Base-by-base conservation (phyloP, 2,888 invertebrate species). In the Clepsis dumicolana region DNA sequence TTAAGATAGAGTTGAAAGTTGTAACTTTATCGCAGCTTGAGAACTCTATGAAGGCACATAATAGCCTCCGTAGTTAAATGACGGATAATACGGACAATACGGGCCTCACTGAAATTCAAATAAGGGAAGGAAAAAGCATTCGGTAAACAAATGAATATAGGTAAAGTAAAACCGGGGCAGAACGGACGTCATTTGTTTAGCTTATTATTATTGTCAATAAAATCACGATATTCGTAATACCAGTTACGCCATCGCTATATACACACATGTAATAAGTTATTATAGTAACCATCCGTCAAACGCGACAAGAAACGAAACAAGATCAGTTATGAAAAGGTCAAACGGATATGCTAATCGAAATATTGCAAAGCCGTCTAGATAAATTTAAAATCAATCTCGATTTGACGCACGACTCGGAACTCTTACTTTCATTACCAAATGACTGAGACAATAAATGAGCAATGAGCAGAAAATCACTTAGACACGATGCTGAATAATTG, bases 271-370 rank as follows among this genome's bases (percentile, higher is more conserved):
- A 52, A 27, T 18, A 18, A 44, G 44, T 44, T 38, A 3, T 12
- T 10, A 3, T 52, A 52, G 25, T 27, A 38, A 32, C 21, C 24
- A 25, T 41, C 8, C 32, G n/a, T 32, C 24, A 1, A n/a, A 16
- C n/a, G 8, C n/a, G 24, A 25, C 25, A 41, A 7, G 5, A 35
- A 18, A 35, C 24, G n/a, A 41, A 67, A 54, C 24, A 54, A 50
- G 50, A 57, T 27, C 56, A 18, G 18, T 21, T 50, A 52, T 16
- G 56, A 27, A 63, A 67, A 67, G 62, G 62, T 56, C 29, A 50
- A 14, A 18, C 4, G 25, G 25, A 8, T 41, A 38, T 38, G 4
- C 27, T 62, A 67, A 67, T 67, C 29, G 50, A 52, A 50, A 57
- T 38, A 48, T 63, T 24, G 38, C 8, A 48, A 62, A 38, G 35